These are phyloP conservation scores for Papilio glaucus DNA, from an alignment of 1,140 invertebrate genomes.

Conservation along the genomic window DNA sequence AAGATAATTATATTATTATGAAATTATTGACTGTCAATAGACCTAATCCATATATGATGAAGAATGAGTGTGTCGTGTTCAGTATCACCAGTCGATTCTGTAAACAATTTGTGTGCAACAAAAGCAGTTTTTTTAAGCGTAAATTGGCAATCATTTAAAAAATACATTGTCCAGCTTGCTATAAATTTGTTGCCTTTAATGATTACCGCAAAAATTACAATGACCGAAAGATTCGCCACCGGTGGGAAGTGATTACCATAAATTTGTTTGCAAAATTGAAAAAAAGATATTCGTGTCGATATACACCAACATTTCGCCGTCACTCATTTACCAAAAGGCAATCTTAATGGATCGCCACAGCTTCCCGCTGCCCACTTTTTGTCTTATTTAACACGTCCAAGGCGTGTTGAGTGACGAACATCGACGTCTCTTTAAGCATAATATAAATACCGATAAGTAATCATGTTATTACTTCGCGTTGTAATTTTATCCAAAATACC, in stretches of 20 bases:
- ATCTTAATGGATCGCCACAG: constrained; percentile 10
- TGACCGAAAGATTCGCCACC: neutral
- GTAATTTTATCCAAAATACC: constrained; percentile 27
- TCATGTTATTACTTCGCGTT: constrained; percentile 11
- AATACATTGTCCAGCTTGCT: neutral
- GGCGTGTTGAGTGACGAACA: constrained; percentile 23
- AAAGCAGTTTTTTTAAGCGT: too few species aligned
- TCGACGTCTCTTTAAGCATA: neutral
- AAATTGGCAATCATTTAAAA: neutral
- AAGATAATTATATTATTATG: constrained; percentile 3
- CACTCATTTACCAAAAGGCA: constrained; percentile 25
- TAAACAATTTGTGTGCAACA: neutral
- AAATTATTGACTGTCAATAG: neutral
- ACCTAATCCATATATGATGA: neutral
- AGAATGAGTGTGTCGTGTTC: neutral
- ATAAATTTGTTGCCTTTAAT: neutral
- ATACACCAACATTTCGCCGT: constrained; percentile 17
- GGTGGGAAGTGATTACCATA: constrained; percentile 17
- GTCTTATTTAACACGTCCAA: neutral
- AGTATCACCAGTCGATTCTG: neutral
- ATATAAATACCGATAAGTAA: constrained; percentile 30
- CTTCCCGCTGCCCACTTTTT: constrained; percentile 21
- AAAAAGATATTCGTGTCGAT: constrained; percentile 22
- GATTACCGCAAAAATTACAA: constrained; percentile 4
- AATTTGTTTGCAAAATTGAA: constrained; percentile 13